These are phyloP conservation scores for Argopecten irradians DNA, from an alignment of 1,140 invertebrate species.

Conservation along the genomic window DNA sequence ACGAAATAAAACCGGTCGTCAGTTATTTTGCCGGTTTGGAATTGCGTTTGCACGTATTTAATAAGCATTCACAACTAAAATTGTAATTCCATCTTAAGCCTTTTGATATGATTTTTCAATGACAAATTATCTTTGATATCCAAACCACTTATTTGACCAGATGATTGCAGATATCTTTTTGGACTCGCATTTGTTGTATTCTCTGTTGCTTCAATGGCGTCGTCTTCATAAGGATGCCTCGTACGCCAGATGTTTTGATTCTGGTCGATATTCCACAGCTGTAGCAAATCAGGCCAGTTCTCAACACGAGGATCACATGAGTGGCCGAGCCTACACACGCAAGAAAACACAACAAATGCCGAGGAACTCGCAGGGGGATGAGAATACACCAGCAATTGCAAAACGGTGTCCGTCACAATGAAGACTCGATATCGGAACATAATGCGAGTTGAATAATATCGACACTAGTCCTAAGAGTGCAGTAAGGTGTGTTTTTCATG, in stretches of 20 bases:
- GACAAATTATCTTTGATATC: neutral
- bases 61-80: neutral
- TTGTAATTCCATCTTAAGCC: neutral
- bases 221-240: neutral
- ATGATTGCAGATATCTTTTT: neutral
- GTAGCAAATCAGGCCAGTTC: neutral
- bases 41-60: neutral
- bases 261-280: neutral
- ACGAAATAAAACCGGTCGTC: neutral
- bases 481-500: too few relatives aligned
- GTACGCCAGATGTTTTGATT: neutral
- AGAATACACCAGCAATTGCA: neutral
- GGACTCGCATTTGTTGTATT: neutral
- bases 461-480: neutral
- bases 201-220: neutral
- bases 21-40: neutral
- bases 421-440: neutral
- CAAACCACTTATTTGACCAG: neutral
- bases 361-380: neutral
- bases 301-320: neutral
- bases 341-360: neutral
- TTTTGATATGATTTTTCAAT: neutral
- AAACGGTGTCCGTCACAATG: neutral
- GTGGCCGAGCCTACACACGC: too few relatives aligned
- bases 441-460: neutral